Evolutionary conservation across 2,113 vertebrate species (phyloP).

Genomic region (Sarotherodon lohbergeri): DNA sequence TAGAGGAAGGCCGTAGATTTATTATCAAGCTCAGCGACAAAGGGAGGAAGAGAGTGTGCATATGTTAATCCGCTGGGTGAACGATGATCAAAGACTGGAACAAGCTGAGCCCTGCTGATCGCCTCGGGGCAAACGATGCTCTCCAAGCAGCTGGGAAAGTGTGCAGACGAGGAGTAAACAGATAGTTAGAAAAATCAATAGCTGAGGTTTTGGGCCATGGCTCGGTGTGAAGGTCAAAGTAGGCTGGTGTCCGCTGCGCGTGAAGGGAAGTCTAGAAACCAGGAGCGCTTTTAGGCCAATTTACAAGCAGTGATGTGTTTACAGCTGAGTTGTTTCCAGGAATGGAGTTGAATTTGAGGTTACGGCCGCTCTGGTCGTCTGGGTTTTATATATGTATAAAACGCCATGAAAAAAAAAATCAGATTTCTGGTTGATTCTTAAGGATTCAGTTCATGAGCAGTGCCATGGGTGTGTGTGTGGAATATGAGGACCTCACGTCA

Average conservation of each 20-base stretch:
- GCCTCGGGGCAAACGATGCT: conserved; percentile 77
- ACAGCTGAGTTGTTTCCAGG: conserved; percentile 32
- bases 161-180: conserved; percentile 70
- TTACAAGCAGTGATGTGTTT: conserved; percentile 44
- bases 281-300: conserved; percentile 45
- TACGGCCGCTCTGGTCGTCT: not conserved
- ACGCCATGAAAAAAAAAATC: not conserved
- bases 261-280: conserved; percentile 44
- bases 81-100: conserved; percentile 82
- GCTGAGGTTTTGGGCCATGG: conserved; percentile 39
- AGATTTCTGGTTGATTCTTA: conserved; percentile 9
- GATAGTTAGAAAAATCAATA: conserved; percentile 71
- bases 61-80: conserved; percentile 79
- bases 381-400: not conserved
- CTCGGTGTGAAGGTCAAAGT: conserved; percentile 54
- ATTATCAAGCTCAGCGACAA: conserved; percentile 70
- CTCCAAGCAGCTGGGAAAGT: conserved; percentile 67
- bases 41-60: conserved; percentile 74
- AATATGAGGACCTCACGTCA: conserved; percentile 6
- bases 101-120: conserved; percentile 80
- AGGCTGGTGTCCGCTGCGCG: conserved; percentile 15
- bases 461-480: conserved; percentile 10
- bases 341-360: conserved; percentile 32
- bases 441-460: conserved; percentile 14
- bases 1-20: conserved; percentile 64